Conservation (phyloP, 2,797 vertebrate genomes). For the Cynodonichthys magdalenae region DNA sequence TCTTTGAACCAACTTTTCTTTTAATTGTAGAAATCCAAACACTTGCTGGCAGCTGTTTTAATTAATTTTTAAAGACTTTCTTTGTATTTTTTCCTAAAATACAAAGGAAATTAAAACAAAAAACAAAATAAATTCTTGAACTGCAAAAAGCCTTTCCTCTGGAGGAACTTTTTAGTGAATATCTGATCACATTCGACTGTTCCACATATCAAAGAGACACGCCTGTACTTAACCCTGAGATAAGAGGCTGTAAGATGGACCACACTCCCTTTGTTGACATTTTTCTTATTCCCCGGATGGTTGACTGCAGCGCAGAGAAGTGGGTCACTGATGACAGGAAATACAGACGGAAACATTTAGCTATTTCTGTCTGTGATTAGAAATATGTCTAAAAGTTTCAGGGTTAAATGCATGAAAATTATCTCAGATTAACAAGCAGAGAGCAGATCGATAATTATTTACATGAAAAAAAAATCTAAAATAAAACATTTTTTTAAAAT, state of each 20-base stretch:
- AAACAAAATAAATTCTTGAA: not conserved
- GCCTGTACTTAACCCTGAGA: conserved; percentile 51
- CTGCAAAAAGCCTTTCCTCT: conserved; percentile 9
- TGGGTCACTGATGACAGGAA: not conserved
- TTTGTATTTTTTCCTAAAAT: not conserved
- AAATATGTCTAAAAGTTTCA: not conserved
- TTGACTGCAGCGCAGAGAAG: not conserved
- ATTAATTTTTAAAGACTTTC: too few relatives aligned
- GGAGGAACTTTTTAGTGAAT: conserved; percentile 25
- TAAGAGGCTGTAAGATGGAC: conserved; percentile 34
- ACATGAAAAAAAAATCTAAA: not conserved
- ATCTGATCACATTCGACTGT: conserved; percentile 55
- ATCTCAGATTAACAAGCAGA: not conserved
- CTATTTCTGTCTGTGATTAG: not conserved
- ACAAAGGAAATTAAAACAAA: not conserved
- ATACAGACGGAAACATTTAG: not conserved
- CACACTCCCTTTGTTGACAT: conserved; percentile 24
- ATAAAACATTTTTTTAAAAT: not conserved
- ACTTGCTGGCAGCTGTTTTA: not conserved
- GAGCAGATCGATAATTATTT: too few relatives aligned
- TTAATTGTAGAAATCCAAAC: too few relatives aligned
- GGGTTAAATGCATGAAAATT: conserved; percentile 50
- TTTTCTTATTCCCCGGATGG: conserved; percentile 27
- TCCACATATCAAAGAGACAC: conserved; percentile 33
- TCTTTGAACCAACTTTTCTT: too few relatives aligned